Conservation (phyloP, 2,113 vertebrate genomes). For the Pleuronectes platessa region DNA sequence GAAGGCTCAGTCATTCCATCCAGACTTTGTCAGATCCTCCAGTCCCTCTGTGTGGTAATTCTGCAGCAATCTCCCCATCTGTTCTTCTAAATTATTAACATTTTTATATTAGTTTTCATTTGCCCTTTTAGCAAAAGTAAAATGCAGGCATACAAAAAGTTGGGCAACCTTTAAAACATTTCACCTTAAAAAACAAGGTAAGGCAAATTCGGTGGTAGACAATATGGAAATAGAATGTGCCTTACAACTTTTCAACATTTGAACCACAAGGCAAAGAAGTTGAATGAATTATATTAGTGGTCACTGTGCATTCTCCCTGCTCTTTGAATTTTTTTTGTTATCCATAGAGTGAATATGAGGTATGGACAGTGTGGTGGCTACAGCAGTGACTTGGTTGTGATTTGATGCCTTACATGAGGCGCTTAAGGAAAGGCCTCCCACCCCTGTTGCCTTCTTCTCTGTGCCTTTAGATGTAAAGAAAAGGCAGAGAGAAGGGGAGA, state of each 20-base stretch:
- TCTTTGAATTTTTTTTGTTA: neutral
- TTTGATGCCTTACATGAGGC: neutral
- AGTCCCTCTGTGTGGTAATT: no score
- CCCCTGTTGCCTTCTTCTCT: no score
- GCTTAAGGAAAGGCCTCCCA: neutral
- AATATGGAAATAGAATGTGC: neutral
- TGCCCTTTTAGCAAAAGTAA: no score
- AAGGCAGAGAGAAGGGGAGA: neutral
- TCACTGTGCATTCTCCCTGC: neutral
- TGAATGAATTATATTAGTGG: neutral
- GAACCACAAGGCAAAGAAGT: neutral
- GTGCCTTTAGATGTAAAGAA: neutral
- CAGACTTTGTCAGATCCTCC: no score
- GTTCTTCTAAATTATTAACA: no score
- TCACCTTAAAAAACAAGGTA: neutral
- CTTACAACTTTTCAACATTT: neutral
- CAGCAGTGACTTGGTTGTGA: neutral
- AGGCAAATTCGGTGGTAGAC: neutral
- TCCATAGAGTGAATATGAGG: neutral
- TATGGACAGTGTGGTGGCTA: neutral
- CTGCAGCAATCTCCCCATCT: no score
- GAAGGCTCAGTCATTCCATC: no score
- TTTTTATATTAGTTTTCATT: no score
- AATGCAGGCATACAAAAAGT: neutral
- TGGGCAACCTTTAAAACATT: neutral